Base-by-base conservation (phyloP, 1,140 invertebrate genomes). In the Mycetomoellerius zeteki region DNA sequence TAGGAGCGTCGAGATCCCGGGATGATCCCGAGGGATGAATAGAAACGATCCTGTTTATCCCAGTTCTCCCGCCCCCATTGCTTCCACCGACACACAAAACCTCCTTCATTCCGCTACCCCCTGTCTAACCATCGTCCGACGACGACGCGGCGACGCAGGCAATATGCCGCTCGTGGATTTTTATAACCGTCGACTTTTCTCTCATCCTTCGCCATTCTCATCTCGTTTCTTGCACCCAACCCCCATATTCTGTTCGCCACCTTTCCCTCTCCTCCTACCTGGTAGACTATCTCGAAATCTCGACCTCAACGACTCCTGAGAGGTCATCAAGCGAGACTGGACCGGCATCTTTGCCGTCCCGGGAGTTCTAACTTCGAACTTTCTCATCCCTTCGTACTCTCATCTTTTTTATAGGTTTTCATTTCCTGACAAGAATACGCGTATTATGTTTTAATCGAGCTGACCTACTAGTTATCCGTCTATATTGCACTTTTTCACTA, bases 21-120 rank as follows among this genome's bases (percentile, higher is more conserved):
- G 92, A 93, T 90, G 92, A 92, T 93, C 92, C 90, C 92, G 75
- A 77, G 92, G 91, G 92, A 92, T 92, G 92, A 93, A 93, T 93
- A 93, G 92, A 87, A 93, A 93, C 92, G 92, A 93, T 93, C 91
- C 90, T 93, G 92, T 93, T 93, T 93, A 93, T 80, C 81, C 69
- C 60, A 47, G 56, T 58, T 75, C 37, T 60, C 19, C 12, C 65
- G 19, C 65, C n/a, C n/a, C 24, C 67, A 19, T 19, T 16, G 21
- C 21, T 69, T 10, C 65, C 12, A 3, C 65, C 37, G 19, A 50
- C 14, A 33, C n/a, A 14, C 52, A 16, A n/a, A n/a, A 7, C 19
- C 19, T 5, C 54, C 7, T 0, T 47, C 27, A 43, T 37, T 21
- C 76, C 7, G 3, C 43, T 8, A 43, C 37, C 37, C 27, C 12